Base-by-base conservation (phyloP, 2,113 vertebrate species). In the Motacilla alba region DNA sequence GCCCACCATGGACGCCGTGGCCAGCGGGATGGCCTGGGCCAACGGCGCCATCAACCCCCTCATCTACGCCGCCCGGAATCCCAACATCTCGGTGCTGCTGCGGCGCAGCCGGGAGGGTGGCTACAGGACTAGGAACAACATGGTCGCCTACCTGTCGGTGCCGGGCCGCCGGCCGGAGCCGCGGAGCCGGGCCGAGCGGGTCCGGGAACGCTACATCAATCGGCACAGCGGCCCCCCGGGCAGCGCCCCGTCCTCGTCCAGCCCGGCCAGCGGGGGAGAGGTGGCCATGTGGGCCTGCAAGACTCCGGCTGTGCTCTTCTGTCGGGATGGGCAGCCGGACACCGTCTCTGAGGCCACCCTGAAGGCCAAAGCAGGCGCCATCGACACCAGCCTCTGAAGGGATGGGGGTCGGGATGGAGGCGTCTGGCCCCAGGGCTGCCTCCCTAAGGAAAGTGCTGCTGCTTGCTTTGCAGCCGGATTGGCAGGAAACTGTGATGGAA, bases 21-120 rank as follows among this genome's bases (percentile, higher is more conserved):
- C 99, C 10, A 98, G 99, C 20, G 99, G 99, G 97, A 98, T 99
- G 94, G 99, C 99, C 21, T 99, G 99, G 99, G 99, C 99, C 76
- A 99, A 99, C 1, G 99, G 99, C 1, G 99, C 99, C 92, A 98
- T 99, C 95, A 99, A 99, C 97, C 99, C 99, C 0, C 96, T 99
- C 70, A 99, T 99, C 96, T 99, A 99, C 1, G 99, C 98, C 10
- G 95, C 98, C 77, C 98, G 99, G 46, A 99, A 99, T 96, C 99
- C 99, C 79, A 98, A 99, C 87, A 98, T 99, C 87, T 98, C 98
- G 1, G 97, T 99, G 97, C 96, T 99, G 15, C 96, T 99, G 47
- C 98, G 99, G 9, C 98, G 98, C 79, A 98, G 94, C 95, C 98
- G 99, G 31, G 98, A 99, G 92, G 99, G 99, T 1, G 99, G 99